phyloP scores from a whole-genome alignment of 1,140 invertebrate species.

The Paramacrobiotus metropolitanus region DNA sequence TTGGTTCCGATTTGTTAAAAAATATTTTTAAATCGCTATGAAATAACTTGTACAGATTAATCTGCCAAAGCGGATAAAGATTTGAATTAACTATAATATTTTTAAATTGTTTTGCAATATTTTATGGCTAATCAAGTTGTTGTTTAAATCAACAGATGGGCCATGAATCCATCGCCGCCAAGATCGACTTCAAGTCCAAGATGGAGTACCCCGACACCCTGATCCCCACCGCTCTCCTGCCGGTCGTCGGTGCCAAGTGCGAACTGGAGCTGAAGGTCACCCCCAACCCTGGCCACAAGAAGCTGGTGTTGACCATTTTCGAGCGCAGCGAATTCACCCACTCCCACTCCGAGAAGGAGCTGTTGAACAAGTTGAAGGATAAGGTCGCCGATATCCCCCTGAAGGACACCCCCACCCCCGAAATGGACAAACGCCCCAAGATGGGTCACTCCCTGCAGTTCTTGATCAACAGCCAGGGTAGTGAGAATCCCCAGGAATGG shows the following conservation, averaged over 20 bases:
- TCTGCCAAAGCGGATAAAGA: no score
- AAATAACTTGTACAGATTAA: no score
- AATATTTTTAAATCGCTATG: no score
- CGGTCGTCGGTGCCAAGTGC: background rate
- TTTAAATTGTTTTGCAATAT: no score
- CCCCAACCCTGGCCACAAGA: background rate
- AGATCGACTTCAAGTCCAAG: background rate
- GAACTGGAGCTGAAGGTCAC: background rate
- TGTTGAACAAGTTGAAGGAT: slow-evolving; percentile 4
- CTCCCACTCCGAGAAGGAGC: background rate
- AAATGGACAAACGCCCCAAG: background rate
- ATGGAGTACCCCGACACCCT: background rate
- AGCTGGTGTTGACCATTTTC: background rate
- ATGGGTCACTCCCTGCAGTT: background rate
- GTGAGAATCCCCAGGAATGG: background rate
- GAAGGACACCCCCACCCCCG: background rate
- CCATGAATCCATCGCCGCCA: background rate
- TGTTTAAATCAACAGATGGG: no score
- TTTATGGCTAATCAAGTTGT: no score
- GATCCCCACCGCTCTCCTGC: background rate
- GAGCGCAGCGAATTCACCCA: background rate
- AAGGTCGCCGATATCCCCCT: background rate
- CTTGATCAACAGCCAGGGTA: background rate
- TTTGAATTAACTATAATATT: no score
- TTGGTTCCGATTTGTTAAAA: no score